These are phyloP conservation scores for Oreochromis spilurus DNA, from an alignment of 2,113 vertebrate genomes.

Conservation along the genomic window DNA sequence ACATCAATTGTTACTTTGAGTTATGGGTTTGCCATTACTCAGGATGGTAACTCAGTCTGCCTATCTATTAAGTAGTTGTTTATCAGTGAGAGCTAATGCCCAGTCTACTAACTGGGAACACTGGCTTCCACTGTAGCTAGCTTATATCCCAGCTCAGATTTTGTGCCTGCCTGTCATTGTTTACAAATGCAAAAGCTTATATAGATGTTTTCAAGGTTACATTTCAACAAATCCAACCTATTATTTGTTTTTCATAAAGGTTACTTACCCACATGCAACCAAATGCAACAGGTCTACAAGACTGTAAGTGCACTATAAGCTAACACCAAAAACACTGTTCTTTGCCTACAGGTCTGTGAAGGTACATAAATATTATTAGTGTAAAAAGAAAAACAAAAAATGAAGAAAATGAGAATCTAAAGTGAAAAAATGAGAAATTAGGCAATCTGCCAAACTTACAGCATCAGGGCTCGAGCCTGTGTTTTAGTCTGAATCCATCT, in stretches of 20 bases:
- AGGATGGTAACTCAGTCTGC: neutral
- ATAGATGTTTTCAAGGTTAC: neutral
- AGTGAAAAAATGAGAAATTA: neutral
- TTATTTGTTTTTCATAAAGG: neutral
- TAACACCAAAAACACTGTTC: neutral
- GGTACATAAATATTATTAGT: neutral
- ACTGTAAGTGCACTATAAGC: neutral
- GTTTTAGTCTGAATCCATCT: slow-evolving; percentile 10
- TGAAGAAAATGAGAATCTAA: neutral
- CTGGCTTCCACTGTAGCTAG: neutral
- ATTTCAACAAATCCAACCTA: neutral
- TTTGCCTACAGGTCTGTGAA: neutral
- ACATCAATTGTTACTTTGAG: neutral
- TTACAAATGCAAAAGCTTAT: neutral
- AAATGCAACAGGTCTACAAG: neutral
- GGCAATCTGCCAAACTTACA: neutral
- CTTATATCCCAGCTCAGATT: neutral
- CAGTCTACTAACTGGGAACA: neutral
- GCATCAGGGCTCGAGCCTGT: neutral
- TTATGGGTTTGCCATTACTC: neutral
- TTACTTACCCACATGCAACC: neutral
- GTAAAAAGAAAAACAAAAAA: neutral
- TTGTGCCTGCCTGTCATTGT: neutral
- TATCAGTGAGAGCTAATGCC: neutral
- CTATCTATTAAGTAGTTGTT: neutral